Base-by-base conservation (phyloP, 2,113 vertebrate genomes). In the Scopus umbretta region DNA sequence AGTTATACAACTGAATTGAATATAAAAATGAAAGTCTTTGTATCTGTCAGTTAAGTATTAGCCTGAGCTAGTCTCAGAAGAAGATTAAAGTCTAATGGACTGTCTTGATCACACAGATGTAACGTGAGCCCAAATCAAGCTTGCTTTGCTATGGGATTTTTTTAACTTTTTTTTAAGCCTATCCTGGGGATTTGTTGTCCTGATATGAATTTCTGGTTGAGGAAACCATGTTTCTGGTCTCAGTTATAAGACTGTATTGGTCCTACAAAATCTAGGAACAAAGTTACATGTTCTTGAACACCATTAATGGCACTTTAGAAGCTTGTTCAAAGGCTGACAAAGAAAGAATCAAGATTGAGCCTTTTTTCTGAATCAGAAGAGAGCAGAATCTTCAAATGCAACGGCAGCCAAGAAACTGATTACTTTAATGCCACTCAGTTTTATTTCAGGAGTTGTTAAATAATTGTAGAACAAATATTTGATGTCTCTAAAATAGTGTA, bases 51-150 rank as follows among this genome's bases (percentile, higher is more conserved):
- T 89, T 87, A 88, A 84, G 65, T 38, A 90, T 76, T 93, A 94
- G 82, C 40, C 59, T 80, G 66, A 80, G 79, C 90, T 86, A 92
- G 67, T 83, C 68, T 94, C 80, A 89, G 61, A 94, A 88, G 72
- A 95, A 92, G 91, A 95, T 81, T 89, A 86, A 96, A 94, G 76
- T 81, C 68, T 95, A 96, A 94, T 73, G 67, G 86, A 59, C 80
- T 95, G 68, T 89, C 91, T 86, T 86, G 91, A 92, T 95, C 89
- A 89, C 0, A 1, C 52, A 91, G 63, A 66, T 86, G 79, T 66
- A 92, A 86, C 20, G 34, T 50, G 82, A 95, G 49, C 32, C 40
- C 36, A 90, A 53, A n/a, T 67, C 83, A 89, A 10, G 12, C 30
- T 58, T 84, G 42, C 36, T 95, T 86, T 92, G 68, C 34, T 58